These are phyloP conservation scores for Metallyticus violacea DNA, from an alignment of 2,888 invertebrate genomes.

Conservation along the genomic window DNA sequence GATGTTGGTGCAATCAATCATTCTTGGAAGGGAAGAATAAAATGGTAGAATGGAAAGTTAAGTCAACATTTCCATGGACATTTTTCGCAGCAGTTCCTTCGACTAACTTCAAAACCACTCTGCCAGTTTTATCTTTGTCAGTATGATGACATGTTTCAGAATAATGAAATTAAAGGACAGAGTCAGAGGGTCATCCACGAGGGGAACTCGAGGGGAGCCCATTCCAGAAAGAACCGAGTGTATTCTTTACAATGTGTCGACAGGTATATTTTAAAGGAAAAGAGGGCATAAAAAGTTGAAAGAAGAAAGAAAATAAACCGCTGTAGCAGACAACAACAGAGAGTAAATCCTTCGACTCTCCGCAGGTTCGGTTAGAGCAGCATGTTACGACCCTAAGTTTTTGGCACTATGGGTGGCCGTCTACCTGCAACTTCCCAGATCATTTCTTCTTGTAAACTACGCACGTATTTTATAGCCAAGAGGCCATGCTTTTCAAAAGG, in stretches of 20 bases:
- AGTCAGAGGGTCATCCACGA: background rate
- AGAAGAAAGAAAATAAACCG: background rate
- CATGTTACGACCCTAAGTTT: slow-evolving; percentile 4
- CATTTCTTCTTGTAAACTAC: background rate
- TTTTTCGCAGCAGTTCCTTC: too few species aligned
- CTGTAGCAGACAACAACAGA: slow-evolving; percentile 6
- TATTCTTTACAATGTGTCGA: slow-evolving; percentile 14
- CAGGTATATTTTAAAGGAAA: slow-evolving; percentile 15
- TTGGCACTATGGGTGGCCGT: slow-evolving; percentile 25
- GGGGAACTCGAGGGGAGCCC: background rate
- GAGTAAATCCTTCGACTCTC: background rate
- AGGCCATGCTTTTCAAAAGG: background rate
- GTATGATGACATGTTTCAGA: background rate
- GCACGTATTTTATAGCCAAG: background rate
- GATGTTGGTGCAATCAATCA: slow-evolving; percentile 1
- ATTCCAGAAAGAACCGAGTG: background rate
- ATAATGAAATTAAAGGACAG: slow-evolving; percentile 13
- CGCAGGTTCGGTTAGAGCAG: background rate
- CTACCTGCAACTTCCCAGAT: background rate
- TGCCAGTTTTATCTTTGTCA: background rate
- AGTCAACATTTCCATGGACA: background rate
- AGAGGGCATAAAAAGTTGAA: background rate
- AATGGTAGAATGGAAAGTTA: background rate
- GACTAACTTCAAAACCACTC: background rate
- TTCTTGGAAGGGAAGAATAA: too few species aligned